Evolutionary conservation across 2,113 vertebrate species (phyloP), one percentile per base, ranked within the genome.

Genomic region (Sorex araneus): DNA sequence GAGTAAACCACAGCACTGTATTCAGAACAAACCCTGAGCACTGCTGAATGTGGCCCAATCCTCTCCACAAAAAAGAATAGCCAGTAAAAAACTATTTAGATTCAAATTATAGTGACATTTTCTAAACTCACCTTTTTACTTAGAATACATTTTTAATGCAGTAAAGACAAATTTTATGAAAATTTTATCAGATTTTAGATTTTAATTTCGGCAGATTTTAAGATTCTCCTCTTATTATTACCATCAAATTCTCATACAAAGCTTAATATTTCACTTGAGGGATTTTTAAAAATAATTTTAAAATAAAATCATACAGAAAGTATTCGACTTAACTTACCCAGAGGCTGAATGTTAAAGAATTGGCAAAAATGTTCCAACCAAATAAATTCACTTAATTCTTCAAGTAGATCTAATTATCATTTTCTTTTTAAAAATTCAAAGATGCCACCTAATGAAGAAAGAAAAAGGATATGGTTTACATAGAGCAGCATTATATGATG

Each of bases 371-470:
- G 89, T 95, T 97, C 97, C 97, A 97, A 96, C 84, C 95, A 97
- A 97, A 94, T 96, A 94, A 96, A 96, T 97, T 96, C 70, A 78
- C 94, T 97, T 98, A 96, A 97, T 97, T 78, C 87, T 97, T 98
- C 97, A 97, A 95, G 95, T 76, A 25, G 95, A 82, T 98, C 96
- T 89, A 95, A 97, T 96, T 97, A 95, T 84, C 96, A 82, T 94
- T 82, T 90, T 93, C 97, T 96, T 80, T 93, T 89, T 45, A 92
- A 94, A 94, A 95, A 54, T 87, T 71, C 91, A 90, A 91, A 79
- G 93, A 83, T 73, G 97, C 96, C 96, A 96, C 98, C 98, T 98
- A 92, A 97, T 50, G 81, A 75, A 64, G 93, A 96, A 96, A 97
- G 47, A 89, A n/a, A 97, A 92, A 47, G 67, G 43, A 92, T 1